phyloP scores from a whole-genome alignment of 2,113 vertebrate genomes.

The Halcyon senegalensis region DNA sequence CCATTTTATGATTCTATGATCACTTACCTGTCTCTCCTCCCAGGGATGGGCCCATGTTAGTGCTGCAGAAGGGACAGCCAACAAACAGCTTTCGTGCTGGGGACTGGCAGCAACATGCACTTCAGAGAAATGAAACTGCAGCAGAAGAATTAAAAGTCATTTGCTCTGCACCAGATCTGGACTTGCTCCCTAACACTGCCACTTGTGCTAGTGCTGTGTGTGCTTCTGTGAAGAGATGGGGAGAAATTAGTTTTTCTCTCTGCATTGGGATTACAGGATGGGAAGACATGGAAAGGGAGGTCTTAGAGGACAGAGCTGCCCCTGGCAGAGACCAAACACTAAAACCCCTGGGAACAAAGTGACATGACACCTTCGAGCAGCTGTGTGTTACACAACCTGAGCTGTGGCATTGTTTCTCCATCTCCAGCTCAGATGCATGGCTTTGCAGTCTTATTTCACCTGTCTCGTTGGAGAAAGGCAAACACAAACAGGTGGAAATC shows the following conservation, averaged over 20 bases:
- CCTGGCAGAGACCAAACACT: not conserved
- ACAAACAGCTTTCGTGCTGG: not conserved
- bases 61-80: not conserved
- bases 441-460: not conserved
- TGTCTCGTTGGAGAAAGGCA: not conserved
- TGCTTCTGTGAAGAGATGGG: not conserved
- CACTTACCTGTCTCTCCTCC: not conserved
- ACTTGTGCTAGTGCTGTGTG: fast-evolving
- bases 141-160: not conserved
- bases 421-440: fast-evolving
- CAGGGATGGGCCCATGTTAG: no score
- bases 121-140: not conserved
- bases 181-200: not conserved
- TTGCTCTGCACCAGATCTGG: not conserved
- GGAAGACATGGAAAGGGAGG: not conserved
- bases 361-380: not conserved
- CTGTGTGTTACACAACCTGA: not conserved
- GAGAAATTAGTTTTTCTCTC: not conserved
- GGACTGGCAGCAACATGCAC: fast-evolving
- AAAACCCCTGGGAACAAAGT: not conserved
- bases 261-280: not conserved
- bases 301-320: not conserved
- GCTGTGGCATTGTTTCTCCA: not conserved
- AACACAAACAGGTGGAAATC: not conserved
- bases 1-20: no score